Evolutionary conservation across 1,140 invertebrate genomes (phyloP).

Genomic region (Achatina immaculata): DNA sequence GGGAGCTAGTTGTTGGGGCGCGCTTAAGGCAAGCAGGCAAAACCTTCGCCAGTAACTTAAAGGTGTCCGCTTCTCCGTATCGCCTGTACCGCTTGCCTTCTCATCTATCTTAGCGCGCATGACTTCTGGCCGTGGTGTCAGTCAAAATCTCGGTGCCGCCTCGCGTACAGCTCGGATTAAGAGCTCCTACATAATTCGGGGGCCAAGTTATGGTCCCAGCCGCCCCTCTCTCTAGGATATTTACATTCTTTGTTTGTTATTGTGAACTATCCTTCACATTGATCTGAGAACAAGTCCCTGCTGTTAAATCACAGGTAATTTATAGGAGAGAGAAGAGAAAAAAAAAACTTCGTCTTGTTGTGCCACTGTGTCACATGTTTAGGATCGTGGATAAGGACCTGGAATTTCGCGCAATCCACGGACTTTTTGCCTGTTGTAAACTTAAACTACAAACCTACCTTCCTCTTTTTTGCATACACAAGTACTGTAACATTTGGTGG

Average conservation of each 20-base stretch:
- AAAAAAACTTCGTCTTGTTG: too few species aligned
- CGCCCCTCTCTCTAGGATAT: not conserved
- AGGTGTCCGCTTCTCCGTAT: not conserved
- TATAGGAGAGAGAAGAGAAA: too few species aligned
- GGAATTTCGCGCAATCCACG: too few species aligned
- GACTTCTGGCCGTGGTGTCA: not conserved
- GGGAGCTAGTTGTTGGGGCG: constrained; percentile 1
- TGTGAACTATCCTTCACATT: not conserved
- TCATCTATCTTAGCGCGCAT: not conserved
- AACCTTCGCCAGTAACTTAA: not conserved
- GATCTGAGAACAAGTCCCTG: too few species aligned
- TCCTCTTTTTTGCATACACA: too few species aligned
- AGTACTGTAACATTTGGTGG: too few species aligned
- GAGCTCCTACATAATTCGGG: not conserved
- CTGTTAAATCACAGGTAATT: too few species aligned
- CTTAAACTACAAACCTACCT: too few species aligned
- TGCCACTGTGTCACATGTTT: too few species aligned
- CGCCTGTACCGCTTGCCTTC: not conserved
- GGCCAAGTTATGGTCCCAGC: not conserved
- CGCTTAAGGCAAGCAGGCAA: not conserved
- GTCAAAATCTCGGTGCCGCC: constrained; percentile 13
- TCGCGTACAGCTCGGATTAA: not conserved
- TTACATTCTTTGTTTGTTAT: not conserved
- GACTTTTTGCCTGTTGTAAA: too few species aligned
- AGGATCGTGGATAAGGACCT: too few species aligned